Base-by-base conservation (phyloP, 2,888 invertebrate genomes). In the Baronia brevicornis region DNA sequence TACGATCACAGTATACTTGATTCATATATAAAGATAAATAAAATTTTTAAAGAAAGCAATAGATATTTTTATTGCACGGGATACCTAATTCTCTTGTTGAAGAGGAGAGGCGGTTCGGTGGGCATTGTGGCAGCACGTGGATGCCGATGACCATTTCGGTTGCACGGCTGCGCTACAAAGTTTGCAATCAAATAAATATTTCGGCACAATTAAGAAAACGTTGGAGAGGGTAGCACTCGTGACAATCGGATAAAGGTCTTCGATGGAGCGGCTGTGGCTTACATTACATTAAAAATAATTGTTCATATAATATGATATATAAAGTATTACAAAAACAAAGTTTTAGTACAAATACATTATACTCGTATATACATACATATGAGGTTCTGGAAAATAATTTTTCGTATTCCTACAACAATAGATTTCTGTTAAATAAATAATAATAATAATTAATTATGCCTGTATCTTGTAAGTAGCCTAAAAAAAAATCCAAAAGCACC, bases 161-260 rank as follows among this genome's bases (percentile, higher is more conserved):
- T 72, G 72, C 75, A 67, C 68, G 66, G 63, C 70, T 68, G 66
- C 69, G 78, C 70, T 72, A 73, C 77, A 71, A 67, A 70, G 63
- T 73, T 71, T 54, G 79, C 82, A 82, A 84, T 84, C 84, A 84
- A 84, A 84, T 84, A 84, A 84, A 84, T 84, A 84, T 82, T 84
- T 84, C 79, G 84, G 82, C 80, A 84, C 84, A 84, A 84, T 84
- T 84, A 84, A 84, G 82, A 84, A 82, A 82, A 78, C 75, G 75
- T 72, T 75, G 72, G 64, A 74, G 75, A 73, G 77, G 72, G 79
- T 78, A 79, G 78, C 80, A 69, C 78, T 82, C 78, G 79, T 79
- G 80, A 79, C 78, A 75, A 68, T 63, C 70, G 64, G 60, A 59
- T 58, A 59, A 71, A 51, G 49, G 56, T 32, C 38, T 30, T 32